Evolutionary conservation across 2,797 vertebrate species (phyloP), one percentile per base, ranked within the genome.

Genomic region (Falco cherrug): DNA sequence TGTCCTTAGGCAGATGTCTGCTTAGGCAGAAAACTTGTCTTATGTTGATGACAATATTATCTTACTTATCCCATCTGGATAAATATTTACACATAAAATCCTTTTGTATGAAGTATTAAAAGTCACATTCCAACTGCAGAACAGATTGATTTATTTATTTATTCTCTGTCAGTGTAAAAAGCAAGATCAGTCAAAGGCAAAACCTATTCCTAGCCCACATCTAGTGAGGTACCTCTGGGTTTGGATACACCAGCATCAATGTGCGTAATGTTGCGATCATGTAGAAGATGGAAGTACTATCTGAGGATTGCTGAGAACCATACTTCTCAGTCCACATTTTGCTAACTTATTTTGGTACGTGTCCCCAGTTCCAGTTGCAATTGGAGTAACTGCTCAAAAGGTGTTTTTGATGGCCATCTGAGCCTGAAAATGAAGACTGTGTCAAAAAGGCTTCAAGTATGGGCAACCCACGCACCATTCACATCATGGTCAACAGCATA

Each of bases 401-500:
- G 24, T 57, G n/a, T 3, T 73, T 84, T 85, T 63, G 21, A n/a
- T 69, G 54, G 19, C n/a, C 13, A 5, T n/a, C 5, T 3, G 45
- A 81, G 12, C 7, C 51, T 73, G 47, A 68, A 92, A 80, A 43
- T 51, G 16, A 86, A 29, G 29, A 7, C 28, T 54, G 28, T 16
- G 19, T 68, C 33, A 51, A 45, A 82, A 86, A 76, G 57, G 28
- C 61, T 26, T 18, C 39, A 54, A 43, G 43, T 18, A 3, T 45
- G 39, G 51, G 11, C 47, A 54, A 1, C 48, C 3, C 0, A 0
- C 29, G 11, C 18, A 31, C 16, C 28, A 9, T 47, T 60, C 50
- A 9, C 1, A 1, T 87, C n/a, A 11, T 0, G 1, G 8, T 60
- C 21, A 73, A 22, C 31, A 33, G 50, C 19, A 6, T 3, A 35